Percentiles rank a stretch among this genome's conserved stretches.
These are phyloP conservation scores for Myzus persicae DNA, from an alignment of 1,140 invertebrate species.

Conservation along the genomic window DNA sequence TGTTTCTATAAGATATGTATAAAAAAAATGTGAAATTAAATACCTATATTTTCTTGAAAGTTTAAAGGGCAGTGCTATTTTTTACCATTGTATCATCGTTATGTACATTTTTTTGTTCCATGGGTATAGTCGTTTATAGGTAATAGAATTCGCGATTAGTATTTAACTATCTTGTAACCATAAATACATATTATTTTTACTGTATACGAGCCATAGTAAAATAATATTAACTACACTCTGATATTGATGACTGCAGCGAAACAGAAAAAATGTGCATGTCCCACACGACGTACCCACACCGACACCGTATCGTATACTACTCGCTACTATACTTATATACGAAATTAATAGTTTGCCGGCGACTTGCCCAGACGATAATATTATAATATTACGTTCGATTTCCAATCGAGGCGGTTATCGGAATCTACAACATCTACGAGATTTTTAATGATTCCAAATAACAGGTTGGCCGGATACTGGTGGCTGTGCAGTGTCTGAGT, in stretches of 20 bases:
- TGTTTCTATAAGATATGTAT: not conserved
- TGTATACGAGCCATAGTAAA: not conserved
- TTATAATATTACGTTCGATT: not conserved
- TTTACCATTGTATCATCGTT: not conserved
- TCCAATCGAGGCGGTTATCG: constrained; percentile 9
- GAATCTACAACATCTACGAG: not conserved
- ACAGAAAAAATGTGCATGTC: not conserved
- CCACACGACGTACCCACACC: not conserved
- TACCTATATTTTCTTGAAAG: too few species aligned
- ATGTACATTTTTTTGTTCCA: not conserved
- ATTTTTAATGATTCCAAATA: constrained; percentile 47
- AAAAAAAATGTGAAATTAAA: too few species aligned
- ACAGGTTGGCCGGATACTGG: constrained; percentile 19
- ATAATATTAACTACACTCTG: not conserved
- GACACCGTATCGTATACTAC: not conserved
- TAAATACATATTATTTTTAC: not conserved
- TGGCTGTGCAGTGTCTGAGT: not conserved
- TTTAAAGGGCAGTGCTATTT: too few species aligned
- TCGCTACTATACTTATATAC: not conserved
- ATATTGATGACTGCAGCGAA: not conserved
- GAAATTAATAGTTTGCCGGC: constrained; percentile 13
- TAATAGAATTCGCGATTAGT: not conserved
- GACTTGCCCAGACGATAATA: not conserved
- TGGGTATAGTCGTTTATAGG: not conserved
- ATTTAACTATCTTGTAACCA: not conserved